Evolutionary conservation across 2,797 vertebrate genomes (phyloP).

Genomic region (Mormyrops attenuatus): DNA sequence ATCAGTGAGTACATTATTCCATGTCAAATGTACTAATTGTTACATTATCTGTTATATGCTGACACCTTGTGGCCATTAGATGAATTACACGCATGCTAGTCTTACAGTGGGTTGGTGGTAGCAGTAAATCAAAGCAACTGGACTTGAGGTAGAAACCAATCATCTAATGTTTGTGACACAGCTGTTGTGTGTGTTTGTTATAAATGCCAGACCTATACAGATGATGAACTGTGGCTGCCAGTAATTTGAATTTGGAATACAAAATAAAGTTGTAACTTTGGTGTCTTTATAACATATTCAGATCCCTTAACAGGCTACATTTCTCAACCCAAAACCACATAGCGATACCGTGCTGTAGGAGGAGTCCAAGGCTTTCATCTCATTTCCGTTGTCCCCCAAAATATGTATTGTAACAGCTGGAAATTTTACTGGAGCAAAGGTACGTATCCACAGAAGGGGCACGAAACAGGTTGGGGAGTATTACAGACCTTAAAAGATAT

Average conservation of each 20-base stretch:
- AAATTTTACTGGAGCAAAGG: not conserved
- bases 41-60: not conserved
- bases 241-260: not conserved
- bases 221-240: not conserved
- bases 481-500: not conserved
- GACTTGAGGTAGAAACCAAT: not conserved
- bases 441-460: not conserved
- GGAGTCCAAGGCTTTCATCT: conserved; percentile 41
- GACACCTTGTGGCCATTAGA: not conserved
- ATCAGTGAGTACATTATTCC: not conserved
- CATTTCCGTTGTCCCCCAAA: conserved; percentile 52
- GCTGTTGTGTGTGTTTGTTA: not conserved
- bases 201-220: not conserved
- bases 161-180: not conserved
- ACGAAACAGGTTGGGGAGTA: not conserved
- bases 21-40: not conserved
- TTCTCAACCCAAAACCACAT: conserved; percentile 49
- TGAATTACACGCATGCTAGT: not conserved
- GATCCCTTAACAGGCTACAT: not conserved
- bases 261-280: not conserved
- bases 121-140: not conserved
- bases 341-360: conserved; percentile 35
- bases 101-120: not conserved
- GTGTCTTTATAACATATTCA: not conserved
- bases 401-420: conserved; percentile 36